phyloP scores from a whole-genome alignment of 2,113 vertebrate species.

The Noctilio leporinus region DNA sequence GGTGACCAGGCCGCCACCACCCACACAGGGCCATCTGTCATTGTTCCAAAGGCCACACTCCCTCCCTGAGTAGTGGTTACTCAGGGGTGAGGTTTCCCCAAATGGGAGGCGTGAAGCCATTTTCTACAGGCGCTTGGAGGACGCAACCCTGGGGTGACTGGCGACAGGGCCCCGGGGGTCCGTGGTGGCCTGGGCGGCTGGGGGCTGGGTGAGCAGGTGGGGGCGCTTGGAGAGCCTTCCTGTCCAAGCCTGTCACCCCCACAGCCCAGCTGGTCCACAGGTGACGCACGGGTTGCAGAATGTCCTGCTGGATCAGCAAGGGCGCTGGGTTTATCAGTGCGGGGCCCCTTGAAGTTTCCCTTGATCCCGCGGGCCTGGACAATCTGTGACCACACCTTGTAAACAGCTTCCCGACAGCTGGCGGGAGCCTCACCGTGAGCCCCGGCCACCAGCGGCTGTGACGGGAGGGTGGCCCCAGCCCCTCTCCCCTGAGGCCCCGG shows the following conservation, averaged over 20 bases:
- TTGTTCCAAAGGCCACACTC: not conserved
- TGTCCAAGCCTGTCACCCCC: not conserved
- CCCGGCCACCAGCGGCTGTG: not conserved
- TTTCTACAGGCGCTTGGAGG: not conserved
- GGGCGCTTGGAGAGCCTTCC: not conserved
- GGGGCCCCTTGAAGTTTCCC: not conserved
- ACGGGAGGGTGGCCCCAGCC: not conserved
- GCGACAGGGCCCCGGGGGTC: not conserved
- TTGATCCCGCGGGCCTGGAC: not conserved
- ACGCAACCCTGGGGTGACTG: not conserved
- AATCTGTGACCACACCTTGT: not conserved
- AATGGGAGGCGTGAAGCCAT: not conserved
- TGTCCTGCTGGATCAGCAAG: not conserved
- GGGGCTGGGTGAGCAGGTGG: no score
- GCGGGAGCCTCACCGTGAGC: not conserved
- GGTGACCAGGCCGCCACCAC: not conserved
- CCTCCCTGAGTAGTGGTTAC: not conserved
- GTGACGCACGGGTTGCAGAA: accelerated
- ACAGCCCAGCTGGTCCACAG: no score
- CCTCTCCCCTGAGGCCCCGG: accelerated
- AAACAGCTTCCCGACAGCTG: not conserved
- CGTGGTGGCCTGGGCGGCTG: not conserved
- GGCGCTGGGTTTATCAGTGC: not conserved
- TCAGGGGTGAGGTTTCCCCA: not conserved
- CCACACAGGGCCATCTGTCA: not conserved